Percentiles rank a stretch among this genome's conserved stretches.
Conservation (phyloP, 2,888 invertebrate genomes). For the Aphidoletes aphidimyza region DNA sequence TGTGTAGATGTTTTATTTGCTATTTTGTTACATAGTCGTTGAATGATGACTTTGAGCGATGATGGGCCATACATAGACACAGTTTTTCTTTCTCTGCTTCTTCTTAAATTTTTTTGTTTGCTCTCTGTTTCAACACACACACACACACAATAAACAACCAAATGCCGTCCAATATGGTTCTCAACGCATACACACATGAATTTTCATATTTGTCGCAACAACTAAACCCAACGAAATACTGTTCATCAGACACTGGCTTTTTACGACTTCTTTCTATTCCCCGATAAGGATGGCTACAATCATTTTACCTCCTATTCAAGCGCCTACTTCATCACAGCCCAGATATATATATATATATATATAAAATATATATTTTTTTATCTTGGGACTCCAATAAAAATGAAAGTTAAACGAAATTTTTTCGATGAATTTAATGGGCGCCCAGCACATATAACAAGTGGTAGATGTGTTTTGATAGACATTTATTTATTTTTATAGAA, state of each 20-base stretch:
- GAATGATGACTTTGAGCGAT: slow-evolving; percentile 41
- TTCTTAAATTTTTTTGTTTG: neutral
- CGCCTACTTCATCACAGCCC: too few species aligned
- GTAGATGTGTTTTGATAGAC: neutral
- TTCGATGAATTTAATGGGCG: neutral
- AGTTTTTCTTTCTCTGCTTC: neutral
- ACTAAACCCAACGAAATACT: neutral
- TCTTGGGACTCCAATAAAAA: slow-evolving; percentile 23
- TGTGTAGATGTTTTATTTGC: slow-evolving; percentile 29
- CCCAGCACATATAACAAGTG: neutral
- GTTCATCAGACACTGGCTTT: slow-evolving; percentile 21
- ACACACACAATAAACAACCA: neutral
- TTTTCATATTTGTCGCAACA: slow-evolving; percentile 41
- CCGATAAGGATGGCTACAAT: neutral
- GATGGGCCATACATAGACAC: neutral
- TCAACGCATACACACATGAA: neutral
- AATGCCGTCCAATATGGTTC: neutral
- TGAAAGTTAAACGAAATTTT: slow-evolving; percentile 35
- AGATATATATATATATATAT: too few species aligned
- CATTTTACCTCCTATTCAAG: slow-evolving; percentile 29
- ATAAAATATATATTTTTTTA: too few species aligned
- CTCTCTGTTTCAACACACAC: too few species aligned
- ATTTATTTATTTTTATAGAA: slow-evolving; percentile 34
- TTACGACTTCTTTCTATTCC: slow-evolving; percentile 14
- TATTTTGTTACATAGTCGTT: neutral